Conservation (phyloP, 2,888 invertebrate genomes). For the Phytoseiulus persimilis region DNA sequence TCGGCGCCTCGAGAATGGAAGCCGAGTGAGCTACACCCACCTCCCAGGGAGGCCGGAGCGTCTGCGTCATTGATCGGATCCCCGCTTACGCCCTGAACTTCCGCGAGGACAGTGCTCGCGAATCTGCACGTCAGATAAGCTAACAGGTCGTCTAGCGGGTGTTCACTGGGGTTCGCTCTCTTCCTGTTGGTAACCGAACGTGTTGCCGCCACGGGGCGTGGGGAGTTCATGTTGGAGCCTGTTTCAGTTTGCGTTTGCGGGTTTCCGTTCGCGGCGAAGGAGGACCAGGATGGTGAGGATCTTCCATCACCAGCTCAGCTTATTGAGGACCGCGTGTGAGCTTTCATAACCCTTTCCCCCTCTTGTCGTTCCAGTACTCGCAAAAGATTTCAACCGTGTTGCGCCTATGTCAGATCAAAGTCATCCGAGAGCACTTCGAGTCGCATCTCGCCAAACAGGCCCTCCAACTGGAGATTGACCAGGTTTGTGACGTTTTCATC, state of each 20-base stretch:
- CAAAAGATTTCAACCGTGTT: conserved; percentile 21
- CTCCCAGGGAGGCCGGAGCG: too few species aligned
- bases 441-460: conserved; percentile 10
- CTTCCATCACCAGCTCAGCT: neutral
- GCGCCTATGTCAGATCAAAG: conserved; percentile 25
- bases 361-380: neutral
- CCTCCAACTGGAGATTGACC: conserved; percentile 8
- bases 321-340: neutral
- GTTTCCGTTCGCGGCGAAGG: neutral
- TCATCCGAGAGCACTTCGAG: conserved; percentile 29
- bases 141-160: too few species aligned
- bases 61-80: too few species aligned
- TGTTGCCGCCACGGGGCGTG: neutral
- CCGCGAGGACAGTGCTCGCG: too few species aligned
- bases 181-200: neutral
- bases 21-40: too few species aligned
- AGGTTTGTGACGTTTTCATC: neutral
- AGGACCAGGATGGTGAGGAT: neutral
- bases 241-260: neutral
- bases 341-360: neutral
- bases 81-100: too few species aligned
- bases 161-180: too few species aligned
- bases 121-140: too few species aligned
- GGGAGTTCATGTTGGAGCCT: neutral
- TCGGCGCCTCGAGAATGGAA: too few species aligned